Base-by-base conservation (phyloP, 2,888 invertebrate species). In the Teinopalpus imperialis region DNA sequence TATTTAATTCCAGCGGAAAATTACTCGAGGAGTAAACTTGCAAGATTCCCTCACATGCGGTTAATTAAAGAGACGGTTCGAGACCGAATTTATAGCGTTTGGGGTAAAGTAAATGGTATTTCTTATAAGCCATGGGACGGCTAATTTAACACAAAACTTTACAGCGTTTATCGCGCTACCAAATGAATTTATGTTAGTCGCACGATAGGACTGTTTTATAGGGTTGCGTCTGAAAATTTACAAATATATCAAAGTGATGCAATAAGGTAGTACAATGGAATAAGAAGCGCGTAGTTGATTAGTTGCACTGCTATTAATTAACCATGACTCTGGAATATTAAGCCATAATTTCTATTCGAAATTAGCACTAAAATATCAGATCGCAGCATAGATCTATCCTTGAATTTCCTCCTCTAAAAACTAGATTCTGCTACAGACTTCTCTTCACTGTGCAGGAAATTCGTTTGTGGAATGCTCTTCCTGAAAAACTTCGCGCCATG, bases 111-210 rank as follows among this genome's bases (percentile, higher is more conserved):
- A 46, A 46, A 46, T 41, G 46, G 18, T 20, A 30, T 46, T 41
- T 46, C 41, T 46, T 46, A 46, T 46, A 46, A 46, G 24, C 46
- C 35, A 39, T 35, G 18, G 35, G 13, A 46, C 23, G 41, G 46
- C 46, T 46, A 46, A 41, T 46, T 46, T 41, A 46, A 41, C 40
- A 41, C 35, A 41, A 35, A 46, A 46, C 41, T 41, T 36, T 46
- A 41, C 13, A 41, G 29, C 46, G 18, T 46, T 46, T 41, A 41
- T 46, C 40, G 35, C 41, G 35, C 35, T 35, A 35, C 23, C 24
- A 41, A 46, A 45, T 34, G 10, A 46, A 41, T 46, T 46, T 41
- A 46, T 46, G 35, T 29, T 14, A 10, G 39, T 34, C 34, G 39
- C 27, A 21, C 9, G 30, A 36, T 27, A 27, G 24, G 16, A 32